Evolutionary conservation across 2,888 invertebrate genomes (phyloP).

Genomic region (Phengaris alcon): DNA sequence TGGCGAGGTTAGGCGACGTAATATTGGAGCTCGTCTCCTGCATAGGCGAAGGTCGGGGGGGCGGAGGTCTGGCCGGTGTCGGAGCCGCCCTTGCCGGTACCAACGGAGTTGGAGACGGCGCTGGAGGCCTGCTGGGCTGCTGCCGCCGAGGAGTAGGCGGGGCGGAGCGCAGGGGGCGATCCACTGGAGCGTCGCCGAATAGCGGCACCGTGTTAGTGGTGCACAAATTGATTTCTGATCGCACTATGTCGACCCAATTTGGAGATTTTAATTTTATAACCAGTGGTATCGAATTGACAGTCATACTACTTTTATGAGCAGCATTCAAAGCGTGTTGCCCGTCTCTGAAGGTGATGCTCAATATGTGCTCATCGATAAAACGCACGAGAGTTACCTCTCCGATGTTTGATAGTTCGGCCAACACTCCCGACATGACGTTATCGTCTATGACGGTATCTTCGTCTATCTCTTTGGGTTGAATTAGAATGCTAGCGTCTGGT

Average conservation of each 20-base stretch:
- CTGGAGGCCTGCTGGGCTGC: constrained; percentile 81
- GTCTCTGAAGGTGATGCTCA: constrained; percentile 95
- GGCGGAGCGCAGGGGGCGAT: constrained; percentile 65
- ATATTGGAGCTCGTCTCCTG: constrained; percentile 59
- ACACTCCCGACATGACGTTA: constrained; percentile 86
- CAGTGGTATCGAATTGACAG: constrained; percentile 83
- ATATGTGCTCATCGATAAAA: constrained; percentile 88
- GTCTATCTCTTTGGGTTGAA: constrained; percentile 71
- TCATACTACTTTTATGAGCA: constrained; percentile 75
- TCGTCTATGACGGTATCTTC: constrained; percentile 87
- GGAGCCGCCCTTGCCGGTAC: constrained; percentile 68
- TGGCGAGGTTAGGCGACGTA: constrained; percentile 55
- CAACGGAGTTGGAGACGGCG: constrained; percentile 76
- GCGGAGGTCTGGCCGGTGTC: constrained; percentile 77
- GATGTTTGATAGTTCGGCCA: constrained; percentile 89
- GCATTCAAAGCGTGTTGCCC: constrained; percentile 93
- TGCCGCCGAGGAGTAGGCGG: constrained; percentile 74
- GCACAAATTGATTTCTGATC: constrained; percentile 90
- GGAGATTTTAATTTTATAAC: constrained; percentile 88
- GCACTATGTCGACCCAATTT: constrained; percentile 90
- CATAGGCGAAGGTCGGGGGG: constrained; percentile 79
- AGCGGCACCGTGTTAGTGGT: constrained; percentile 91
- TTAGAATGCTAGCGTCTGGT: constrained; percentile 95
- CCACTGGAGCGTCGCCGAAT: constrained; percentile 68
- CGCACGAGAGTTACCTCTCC: constrained; percentile 95